Evolutionary conservation across 2,113 vertebrate species (phyloP), one percentile per base, ranked within the genome.

Genomic region (Oryzias celebensis): DNA sequence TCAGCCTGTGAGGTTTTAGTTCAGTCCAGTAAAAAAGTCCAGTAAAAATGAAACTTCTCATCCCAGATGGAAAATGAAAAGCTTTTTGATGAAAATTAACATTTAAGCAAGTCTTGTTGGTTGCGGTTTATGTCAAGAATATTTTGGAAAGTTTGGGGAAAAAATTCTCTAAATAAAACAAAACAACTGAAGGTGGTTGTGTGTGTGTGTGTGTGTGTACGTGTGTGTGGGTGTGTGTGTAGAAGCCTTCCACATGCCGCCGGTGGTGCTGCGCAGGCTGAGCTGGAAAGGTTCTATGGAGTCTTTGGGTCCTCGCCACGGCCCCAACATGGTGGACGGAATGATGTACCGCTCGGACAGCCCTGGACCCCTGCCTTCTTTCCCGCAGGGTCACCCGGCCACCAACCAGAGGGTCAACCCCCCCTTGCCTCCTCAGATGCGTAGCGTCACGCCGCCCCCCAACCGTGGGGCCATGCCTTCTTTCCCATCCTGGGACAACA

Each of bases 281-380:
- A 99, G 97, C 91, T 98, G 96, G 96, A 99, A 99, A 85, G 97
- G 95, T 57, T 99, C 97, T 14, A 98, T 96, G 82, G 97, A 99
- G 82, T 98, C 96, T 58, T 62, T 99, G 86, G 93, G 92, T 36
- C 94, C 94, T 69, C 88, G 97, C 53, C 95, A 95, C 0, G 93
- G 93, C 14, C 91, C 93, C 45, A 80, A 94, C 7, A 83, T 96
- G 78, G 91, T 89, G 68, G 96, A 98, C 2, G 91, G 89, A 1
- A 91, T 92, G 2, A 88, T 91, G 67, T 98, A 96, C 80, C 93
- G 92, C 73, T 93, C 96, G 0, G 95, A 96, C 77, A 98, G 93
- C 62, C 94, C 96, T 3, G 94, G 85, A 51, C 91, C 95, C 0
- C 86, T 96, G 17, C 71, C 95, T 3, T 87, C 92, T 0, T 98